These are phyloP conservation scores for Lutjanus argentimaculatus DNA, from an alignment of 2,797 vertebrate genomes.

Conservation along the genomic window DNA sequence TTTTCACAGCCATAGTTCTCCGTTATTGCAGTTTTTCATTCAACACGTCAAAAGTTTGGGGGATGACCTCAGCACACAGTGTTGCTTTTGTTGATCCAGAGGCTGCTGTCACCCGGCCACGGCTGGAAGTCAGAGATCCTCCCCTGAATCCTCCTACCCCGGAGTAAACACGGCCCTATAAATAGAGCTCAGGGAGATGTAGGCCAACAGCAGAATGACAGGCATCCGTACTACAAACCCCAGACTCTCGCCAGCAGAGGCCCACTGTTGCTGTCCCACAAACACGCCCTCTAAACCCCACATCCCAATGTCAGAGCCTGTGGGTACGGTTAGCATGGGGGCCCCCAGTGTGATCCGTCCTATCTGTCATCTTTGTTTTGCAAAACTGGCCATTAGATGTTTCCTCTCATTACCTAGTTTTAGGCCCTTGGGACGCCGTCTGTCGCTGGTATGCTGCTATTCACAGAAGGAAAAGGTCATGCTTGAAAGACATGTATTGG, in stretches of 20 bases:
- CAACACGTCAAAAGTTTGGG: conserved; percentile 18
- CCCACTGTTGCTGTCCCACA: conserved; percentile 17
- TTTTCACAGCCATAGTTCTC: not conserved
- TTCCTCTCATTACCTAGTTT: conserved; percentile 53
- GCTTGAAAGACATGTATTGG: conserved; percentile 35
- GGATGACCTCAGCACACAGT: conserved; percentile 43
- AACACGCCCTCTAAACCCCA: conserved; percentile 43
- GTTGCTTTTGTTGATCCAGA: conserved; percentile 59
- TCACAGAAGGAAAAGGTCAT: conserved; percentile 56
- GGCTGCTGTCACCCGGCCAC: conserved; percentile 29
- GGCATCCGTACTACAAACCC: conserved; percentile 74
- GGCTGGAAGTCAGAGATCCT: conserved; percentile 61
- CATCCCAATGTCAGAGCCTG: conserved; percentile 50
- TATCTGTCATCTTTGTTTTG: conserved; percentile 58
- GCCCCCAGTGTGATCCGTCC: conserved; percentile 32
- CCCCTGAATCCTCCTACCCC: conserved; percentile 41
- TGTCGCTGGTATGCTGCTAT: conserved; percentile 50
- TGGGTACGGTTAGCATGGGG: conserved; percentile 13
- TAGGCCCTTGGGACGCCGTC: conserved; percentile 26
- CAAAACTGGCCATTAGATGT: conserved; percentile 50
- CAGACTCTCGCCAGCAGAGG: conserved; percentile 40
- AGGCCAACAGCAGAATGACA: conserved; percentile 74
- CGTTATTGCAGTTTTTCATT: conserved; percentile 8
- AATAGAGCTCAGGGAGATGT: conserved; percentile 76
- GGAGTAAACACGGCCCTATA: conserved; percentile 82